Base-by-base conservation (phyloP, 2,113 vertebrate species). In the Hemibagrus wyckioides region DNA sequence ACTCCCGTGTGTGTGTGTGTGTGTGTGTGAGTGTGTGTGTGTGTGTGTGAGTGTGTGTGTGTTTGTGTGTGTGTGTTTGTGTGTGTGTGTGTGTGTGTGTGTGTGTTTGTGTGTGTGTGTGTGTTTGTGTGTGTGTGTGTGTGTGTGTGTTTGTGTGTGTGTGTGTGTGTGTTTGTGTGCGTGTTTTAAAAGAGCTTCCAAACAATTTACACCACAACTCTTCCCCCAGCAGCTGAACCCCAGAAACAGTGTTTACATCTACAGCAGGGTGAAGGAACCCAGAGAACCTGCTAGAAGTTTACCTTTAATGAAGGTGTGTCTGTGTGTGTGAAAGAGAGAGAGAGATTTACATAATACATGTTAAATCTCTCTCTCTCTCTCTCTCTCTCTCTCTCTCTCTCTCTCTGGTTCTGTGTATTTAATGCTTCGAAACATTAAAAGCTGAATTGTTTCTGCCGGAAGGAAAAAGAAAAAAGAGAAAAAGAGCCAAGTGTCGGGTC, bases 371-470 rank as follows among this genome's bases (percentile, higher is more conserved):
- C 57, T 25, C 9, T n/a, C 59, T 61, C 8, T 61, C 59, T 61
- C 25, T n/a, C 25, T 63, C 59, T 63, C 28, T 63, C 59, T 63
- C 1, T n/a, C 59, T 63, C 59, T 63, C 59, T 63, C 59, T 63
- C 59, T 63, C 28, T 63, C 25, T 63, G 25, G 52, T 61, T 80
- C 21, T 9, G 33, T 61, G 56, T 41, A 61, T 82, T 82, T 61
- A 59, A 11, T 59, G 19, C 36, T 59, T 33, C 11, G 11, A 57
- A 81, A 41, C 56, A 59, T 41, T 61, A 82, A 44, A 61, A 61
- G 30, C 9, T 54, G 36, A 82, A 82, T 82, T 61, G 80, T 82
- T 82, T 59, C 56, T 82, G 56, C 28, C 80, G 39, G 80, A 21
- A 28, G 56, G 9, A 33, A 80, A 19, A 61, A 21, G 30, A 59